phyloP scores from a whole-genome alignment of 2,113 vertebrate genomes.

The Hucho hucho region DNA sequence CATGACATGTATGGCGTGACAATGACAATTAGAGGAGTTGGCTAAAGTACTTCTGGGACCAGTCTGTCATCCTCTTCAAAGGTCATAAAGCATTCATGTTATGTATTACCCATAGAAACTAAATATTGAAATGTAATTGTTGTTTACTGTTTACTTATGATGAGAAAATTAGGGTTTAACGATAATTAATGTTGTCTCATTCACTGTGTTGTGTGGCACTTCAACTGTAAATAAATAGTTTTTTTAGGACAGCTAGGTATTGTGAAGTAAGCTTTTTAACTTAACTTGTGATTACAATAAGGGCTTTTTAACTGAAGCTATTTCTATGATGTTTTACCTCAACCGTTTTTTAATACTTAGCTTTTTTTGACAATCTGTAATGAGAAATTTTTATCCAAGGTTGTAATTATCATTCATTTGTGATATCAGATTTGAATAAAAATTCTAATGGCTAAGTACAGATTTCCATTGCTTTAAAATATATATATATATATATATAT shows the following conservation, averaged over 20 bases:
- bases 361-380: constrained; percentile 73
- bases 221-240: constrained; percentile 65
- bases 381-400: constrained; percentile 40
- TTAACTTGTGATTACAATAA: constrained; percentile 62
- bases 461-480: neutral
- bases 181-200: constrained; percentile 63
- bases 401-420: constrained; percentile 74
- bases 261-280: constrained; percentile 63
- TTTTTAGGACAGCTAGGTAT: constrained; percentile 53
- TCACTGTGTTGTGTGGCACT: constrained; percentile 72
- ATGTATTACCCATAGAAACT: neutral
- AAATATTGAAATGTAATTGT: constrained; percentile 5
- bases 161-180: constrained; percentile 54
- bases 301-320: constrained; percentile 69
- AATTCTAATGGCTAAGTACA: constrained; percentile 42
- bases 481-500: too few species aligned
- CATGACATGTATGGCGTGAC: neutral
- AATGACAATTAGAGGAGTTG: too few species aligned
- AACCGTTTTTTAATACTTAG: constrained; percentile 68
- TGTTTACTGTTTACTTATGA: constrained; percentile 66
- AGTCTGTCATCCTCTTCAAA: neutral
- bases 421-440: constrained; percentile 62
- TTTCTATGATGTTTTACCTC: constrained; percentile 72
- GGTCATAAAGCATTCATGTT: neutral
- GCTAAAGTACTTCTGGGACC: too few species aligned